Conservation (phyloP, 2,797 vertebrate species). For the Ibycter americanus region DNA sequence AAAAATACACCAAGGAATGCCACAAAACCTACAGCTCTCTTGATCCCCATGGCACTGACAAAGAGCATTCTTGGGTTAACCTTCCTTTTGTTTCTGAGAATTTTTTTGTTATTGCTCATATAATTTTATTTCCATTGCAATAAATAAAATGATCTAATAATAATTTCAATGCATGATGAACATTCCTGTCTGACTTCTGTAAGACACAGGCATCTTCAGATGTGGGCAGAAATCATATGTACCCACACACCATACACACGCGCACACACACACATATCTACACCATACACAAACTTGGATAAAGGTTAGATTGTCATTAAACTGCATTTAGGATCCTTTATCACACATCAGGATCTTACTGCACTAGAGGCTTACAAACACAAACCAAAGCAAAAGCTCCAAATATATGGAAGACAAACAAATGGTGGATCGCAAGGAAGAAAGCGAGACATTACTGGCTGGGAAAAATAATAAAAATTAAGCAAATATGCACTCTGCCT, state of each 20-base stretch:
- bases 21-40: neutral
- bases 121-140: neutral
- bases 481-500: neutral
- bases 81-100: neutral
- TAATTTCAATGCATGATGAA: neutral
- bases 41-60: neutral
- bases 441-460: neutral
- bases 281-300: neutral
- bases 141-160: neutral
- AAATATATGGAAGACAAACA: rapidly evolving
- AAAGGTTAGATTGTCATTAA: neutral
- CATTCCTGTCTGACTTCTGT: neutral
- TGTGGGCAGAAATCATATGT: rapidly evolving
- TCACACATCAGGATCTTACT: neutral
- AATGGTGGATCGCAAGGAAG: neutral
- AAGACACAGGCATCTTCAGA: neutral
- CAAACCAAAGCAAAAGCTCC: neutral
- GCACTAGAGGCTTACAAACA: neutral
- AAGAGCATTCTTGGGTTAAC: neutral
- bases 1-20: neutral
- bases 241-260: too few relatives aligned
- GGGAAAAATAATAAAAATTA: neutral
- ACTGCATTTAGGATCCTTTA: neutral
- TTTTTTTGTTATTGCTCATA: neutral
- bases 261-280: rapidly evolving